phyloP scores from a whole-genome alignment of 2,797 vertebrate species.

The Mormyrus proboscirostris region DNA sequence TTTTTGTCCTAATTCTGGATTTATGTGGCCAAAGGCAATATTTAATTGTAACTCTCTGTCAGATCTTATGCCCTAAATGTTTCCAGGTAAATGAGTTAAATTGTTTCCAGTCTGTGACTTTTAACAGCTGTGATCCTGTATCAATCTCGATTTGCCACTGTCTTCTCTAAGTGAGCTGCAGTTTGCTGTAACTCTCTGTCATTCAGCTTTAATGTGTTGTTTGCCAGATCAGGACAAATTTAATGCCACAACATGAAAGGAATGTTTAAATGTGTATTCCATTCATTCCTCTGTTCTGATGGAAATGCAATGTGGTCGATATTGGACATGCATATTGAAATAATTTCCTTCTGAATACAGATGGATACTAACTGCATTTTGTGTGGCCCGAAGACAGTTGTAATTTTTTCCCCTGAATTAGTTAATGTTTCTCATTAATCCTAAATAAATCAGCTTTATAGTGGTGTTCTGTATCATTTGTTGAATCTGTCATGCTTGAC shows the following conservation, averaged over 20 bases:
- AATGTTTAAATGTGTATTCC: not conserved
- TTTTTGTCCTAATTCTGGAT: conserved; percentile 7
- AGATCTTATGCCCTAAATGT: not conserved
- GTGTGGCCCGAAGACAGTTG: not conserved
- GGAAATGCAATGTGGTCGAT: not conserved
- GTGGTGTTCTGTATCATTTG: not conserved
- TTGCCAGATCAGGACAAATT: not conserved
- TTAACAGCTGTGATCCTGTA: conserved; percentile 6
- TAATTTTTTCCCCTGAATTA: not conserved
- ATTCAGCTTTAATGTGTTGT: not conserved
- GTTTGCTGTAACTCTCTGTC: not conserved
- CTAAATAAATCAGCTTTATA: not conserved
- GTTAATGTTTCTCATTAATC: not conserved
- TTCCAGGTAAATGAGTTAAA: conserved; percentile 15
- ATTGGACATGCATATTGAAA: not conserved
- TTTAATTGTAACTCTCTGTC: conserved; percentile 11
- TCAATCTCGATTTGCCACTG: conserved; percentile 10
- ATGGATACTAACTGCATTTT: not conserved
- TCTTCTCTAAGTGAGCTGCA: not conserved
- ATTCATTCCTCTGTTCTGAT: not conserved
- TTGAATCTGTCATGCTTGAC: not conserved
- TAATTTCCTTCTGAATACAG: not conserved
- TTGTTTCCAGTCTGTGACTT: conserved; percentile 14
- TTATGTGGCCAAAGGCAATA: conserved; percentile 5
- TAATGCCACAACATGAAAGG: not conserved